Evolutionary conservation across 2,113 vertebrate species (phyloP).

Genomic region (Poecile atricapillus): DNA sequence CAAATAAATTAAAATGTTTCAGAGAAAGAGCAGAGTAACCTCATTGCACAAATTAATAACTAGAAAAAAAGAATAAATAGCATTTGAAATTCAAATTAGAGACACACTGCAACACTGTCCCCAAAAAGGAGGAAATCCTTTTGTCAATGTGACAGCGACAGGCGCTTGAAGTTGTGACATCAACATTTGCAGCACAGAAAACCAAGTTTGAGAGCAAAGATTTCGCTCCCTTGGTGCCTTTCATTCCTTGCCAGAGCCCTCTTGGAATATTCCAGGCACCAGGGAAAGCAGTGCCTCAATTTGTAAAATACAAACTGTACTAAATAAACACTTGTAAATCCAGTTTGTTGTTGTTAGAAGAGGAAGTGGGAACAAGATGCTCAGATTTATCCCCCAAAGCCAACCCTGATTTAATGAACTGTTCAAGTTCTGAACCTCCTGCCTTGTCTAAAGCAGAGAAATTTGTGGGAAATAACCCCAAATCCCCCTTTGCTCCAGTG

Average conservation of each 20-base stretch:
- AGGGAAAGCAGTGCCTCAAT: neutral
- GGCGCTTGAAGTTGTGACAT: neutral
- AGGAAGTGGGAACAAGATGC: neutral
- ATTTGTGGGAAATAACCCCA: neutral
- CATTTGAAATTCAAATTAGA: neutral
- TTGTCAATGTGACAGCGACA: accelerated
- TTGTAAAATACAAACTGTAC: neutral
- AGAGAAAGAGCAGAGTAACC: neutral
- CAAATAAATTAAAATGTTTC: neutral
- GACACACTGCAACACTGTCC: neutral
- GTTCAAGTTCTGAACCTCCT: neutral
- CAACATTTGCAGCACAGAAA: neutral
- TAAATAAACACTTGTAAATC: neutral
- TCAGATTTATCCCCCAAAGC: neutral
- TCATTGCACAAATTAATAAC: neutral
- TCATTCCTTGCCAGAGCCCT: neutral
- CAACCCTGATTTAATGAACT: neutral
- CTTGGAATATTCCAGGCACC: neutral
- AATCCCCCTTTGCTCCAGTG: neutral
- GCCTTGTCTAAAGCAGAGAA: neutral
- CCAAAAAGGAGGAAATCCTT: neutral
- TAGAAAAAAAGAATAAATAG: neutral
- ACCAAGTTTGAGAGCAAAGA: neutral
- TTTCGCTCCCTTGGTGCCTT: neutral
- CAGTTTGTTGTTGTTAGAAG: neutral